Percentiles rank a stretch among this genome's conserved stretches.
phyloP scores from a whole-genome alignment of 92 coral and sea anemone species.

The Porites lobata region DNA sequence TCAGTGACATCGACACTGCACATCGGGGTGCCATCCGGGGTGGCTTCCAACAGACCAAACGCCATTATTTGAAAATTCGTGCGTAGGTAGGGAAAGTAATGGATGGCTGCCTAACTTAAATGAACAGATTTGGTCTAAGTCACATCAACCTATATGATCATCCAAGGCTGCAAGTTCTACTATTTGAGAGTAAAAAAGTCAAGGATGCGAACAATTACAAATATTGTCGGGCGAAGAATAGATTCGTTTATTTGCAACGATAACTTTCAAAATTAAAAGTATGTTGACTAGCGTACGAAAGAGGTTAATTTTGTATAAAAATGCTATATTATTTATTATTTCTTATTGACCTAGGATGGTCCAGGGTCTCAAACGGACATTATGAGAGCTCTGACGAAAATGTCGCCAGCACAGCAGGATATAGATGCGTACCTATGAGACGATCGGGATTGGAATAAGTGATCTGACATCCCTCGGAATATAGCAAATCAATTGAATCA shows the following conservation, averaged over 20 bases:
- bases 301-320: too few relatives aligned
- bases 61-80: constrained; percentile 19
- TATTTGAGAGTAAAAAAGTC: constrained; percentile 9
- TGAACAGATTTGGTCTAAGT: not conserved
- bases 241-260: not conserved
- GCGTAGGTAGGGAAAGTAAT: constrained; percentile 25
- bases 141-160: constrained; percentile 19
- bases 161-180: not conserved
- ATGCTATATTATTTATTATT: too few relatives aligned
- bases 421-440: too few relatives aligned
- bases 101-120: not conserved
- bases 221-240: constrained; percentile 38
- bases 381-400: too few relatives aligned
- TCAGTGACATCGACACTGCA: not conserved
- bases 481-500: too few relatives aligned
- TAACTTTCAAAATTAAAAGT: too few relatives aligned
- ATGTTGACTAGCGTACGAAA: too few relatives aligned
- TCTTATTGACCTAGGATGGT: too few relatives aligned
- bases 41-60: not conserved
- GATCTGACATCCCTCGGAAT: too few relatives aligned
- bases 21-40: constrained; percentile 1
- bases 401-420: too few relatives aligned
- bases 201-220: not conserved
- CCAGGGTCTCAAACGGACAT: too few relatives aligned
- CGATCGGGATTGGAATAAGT: too few relatives aligned